Evolutionary conservation across 2,888 invertebrate genomes (phyloP).

Genomic region (Operophtera brumata): DNA sequence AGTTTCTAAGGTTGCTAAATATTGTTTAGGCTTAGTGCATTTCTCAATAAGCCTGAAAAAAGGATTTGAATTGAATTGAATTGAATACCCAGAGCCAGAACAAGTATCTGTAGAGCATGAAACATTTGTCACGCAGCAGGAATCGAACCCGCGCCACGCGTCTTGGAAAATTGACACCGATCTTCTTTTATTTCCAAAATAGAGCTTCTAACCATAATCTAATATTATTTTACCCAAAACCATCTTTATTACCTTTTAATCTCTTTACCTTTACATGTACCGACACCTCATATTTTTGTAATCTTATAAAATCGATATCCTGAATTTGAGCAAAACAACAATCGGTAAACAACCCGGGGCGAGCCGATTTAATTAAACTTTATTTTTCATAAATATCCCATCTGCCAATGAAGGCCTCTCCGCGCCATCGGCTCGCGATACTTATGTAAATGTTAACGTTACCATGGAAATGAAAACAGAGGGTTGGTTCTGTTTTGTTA

Average conservation of each 20-base stretch:
- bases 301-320: conserved; percentile 1
- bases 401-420: conserved; percentile 25
- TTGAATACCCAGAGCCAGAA: too few relatives aligned
- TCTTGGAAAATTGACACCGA: too few relatives aligned
- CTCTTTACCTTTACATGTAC: not conserved
- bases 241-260: not conserved
- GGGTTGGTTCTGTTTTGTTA: conserved; percentile 8
- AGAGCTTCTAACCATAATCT: too few relatives aligned
- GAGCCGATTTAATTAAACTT: conserved; percentile 26
- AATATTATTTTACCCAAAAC: not conserved
- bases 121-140: too few relatives aligned
- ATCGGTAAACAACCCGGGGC: conserved; percentile 12
- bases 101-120: too few relatives aligned
- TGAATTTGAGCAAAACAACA: conserved; percentile 4
- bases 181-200: too few relatives aligned
- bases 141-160: too few relatives aligned
- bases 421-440: conserved; percentile 18
- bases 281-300: conserved; percentile 3
- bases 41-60: too few relatives aligned
- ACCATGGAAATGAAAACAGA: conserved; percentile 20
- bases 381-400: conserved; percentile 29
- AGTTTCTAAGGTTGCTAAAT: too few relatives aligned
- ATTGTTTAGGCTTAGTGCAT: too few relatives aligned
- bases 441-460: conserved; percentile 30
- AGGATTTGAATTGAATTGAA: too few relatives aligned